These are phyloP conservation scores for Brachionus koreanus DNA, from an alignment of 1,140 invertebrate genomes.

Conservation along the genomic window DNA sequence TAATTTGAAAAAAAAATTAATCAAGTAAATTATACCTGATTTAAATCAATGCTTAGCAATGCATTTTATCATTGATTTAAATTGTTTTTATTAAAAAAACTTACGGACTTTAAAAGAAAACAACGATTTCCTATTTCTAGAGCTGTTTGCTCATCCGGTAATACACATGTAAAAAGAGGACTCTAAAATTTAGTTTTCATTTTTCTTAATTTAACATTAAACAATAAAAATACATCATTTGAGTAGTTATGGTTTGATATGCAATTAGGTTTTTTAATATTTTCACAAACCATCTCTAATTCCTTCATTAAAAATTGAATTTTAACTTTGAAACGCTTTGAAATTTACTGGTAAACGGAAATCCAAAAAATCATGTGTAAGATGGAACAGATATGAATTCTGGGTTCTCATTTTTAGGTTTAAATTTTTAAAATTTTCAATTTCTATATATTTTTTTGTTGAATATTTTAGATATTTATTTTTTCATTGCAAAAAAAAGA, in stretches of 20 bases:
- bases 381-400: conserved; percentile 4
- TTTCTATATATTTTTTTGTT: background rate
- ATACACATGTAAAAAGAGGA: conserved; percentile 6
- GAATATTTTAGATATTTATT: background rate
- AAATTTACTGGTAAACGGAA: conserved; percentile 26
- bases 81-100: background rate
- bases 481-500: no score
- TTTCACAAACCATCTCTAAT: conserved; percentile 24
- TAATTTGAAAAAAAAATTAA: background rate
- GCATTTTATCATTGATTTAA: background rate
- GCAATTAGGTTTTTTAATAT: background rate
- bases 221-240: background rate
- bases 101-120: conserved; percentile 34
- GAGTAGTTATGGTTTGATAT: background rate
- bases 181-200: background rate
- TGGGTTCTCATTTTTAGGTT: background rate
- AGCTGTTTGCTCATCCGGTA: conserved; percentile 1
- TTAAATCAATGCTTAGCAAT: background rate
- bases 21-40: background rate
- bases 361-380: conserved; percentile 28
- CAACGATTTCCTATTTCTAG: background rate
- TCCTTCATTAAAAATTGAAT: conserved; percentile 4
- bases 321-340: background rate
- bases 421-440: background rate
- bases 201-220: background rate